phyloP scores from a whole-genome alignment of 1,140 invertebrate genomes.

The Trichoplusia ni region DNA sequence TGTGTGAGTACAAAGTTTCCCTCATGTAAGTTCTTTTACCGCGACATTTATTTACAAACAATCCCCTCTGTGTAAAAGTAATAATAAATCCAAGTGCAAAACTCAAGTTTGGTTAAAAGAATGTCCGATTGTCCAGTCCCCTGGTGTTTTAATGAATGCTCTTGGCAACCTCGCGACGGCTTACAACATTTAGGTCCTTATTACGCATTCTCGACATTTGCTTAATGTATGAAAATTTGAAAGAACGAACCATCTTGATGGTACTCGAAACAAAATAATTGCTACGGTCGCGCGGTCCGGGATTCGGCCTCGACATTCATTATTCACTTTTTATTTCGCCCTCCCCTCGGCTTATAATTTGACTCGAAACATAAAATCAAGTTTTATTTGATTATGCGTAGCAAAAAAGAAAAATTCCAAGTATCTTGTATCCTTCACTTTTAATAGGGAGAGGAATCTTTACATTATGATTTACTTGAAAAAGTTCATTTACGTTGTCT shows the following conservation, averaged over 20 bases:
- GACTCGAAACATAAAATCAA: conserved; percentile 81
- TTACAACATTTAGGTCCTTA: conserved; percentile 77
- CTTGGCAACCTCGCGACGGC: conserved; percentile 59
- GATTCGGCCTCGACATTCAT: conserved; percentile 77
- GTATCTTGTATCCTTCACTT: conserved; percentile 65
- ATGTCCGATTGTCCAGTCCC: conserved; percentile 57
- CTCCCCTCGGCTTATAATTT: conserved; percentile 80
- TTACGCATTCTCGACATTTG: conserved; percentile 80
- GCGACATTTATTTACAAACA: conserved; percentile 9
- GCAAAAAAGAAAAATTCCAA: conserved; percentile 62
- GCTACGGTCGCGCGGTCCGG: conserved; percentile 75
- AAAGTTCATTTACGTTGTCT: conserved; percentile 41
- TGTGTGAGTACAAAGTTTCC: not conserved
- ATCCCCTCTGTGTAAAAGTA: conserved; percentile 11
- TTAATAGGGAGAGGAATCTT: conserved; percentile 58
- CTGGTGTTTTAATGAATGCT: conserved; percentile 61
- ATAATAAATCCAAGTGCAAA: conserved; percentile 24
- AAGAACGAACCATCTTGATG: conserved; percentile 80
- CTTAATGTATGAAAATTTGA: conserved; percentile 81
- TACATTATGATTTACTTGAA: conserved; percentile 47
- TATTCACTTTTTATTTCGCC: conserved; percentile 80
- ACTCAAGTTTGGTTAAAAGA: conserved; percentile 23
- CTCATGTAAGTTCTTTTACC: not conserved
- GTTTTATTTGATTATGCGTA: conserved; percentile 79
- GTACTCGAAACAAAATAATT: conserved; percentile 81